Conservation (phyloP, 1,140 invertebrate genomes). For the Eriocheir sinensis region DNA sequence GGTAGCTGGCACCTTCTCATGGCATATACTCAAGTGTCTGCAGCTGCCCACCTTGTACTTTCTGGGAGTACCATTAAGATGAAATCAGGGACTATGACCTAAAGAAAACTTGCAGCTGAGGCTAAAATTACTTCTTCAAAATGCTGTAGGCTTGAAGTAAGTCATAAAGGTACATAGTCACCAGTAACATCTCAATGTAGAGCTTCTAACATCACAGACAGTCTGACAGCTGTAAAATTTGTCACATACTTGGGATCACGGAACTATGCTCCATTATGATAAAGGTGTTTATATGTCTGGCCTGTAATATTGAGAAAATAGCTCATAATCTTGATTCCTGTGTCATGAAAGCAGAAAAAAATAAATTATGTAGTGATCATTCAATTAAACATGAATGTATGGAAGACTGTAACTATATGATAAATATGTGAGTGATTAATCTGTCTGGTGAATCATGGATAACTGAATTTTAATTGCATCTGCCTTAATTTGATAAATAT, state of each 20-base stretch:
- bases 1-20: conserved; percentile 57
- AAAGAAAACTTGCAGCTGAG: not conserved
- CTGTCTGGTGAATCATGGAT: conserved; percentile 29
- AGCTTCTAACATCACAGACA: conserved; percentile 75
- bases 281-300: conserved; percentile 27
- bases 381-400: not conserved
- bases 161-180: conserved; percentile 49
- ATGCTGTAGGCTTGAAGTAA: not conserved
- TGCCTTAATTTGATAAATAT: not conserved
- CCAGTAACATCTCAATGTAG: conserved; percentile 63
- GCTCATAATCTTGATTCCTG: not conserved
- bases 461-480: not conserved
- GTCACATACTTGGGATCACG: conserved; percentile 58
- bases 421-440: not conserved
- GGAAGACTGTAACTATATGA: conserved; percentile 46
- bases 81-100: conserved; percentile 60
- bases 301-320: conserved; percentile 23
- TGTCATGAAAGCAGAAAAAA: not conserved
- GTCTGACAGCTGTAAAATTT: conserved; percentile 65
- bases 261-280: conserved; percentile 41
- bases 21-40: conserved; percentile 50
- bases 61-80: conserved; percentile 72
- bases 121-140: conserved; percentile 16
- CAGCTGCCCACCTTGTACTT: conserved; percentile 77
- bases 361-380: not conserved